Percentiles rank a stretch among this genome's conserved stretches.
Evolutionary conservation across 2,888 invertebrate species (phyloP).

Genomic region (Xylota sylvarum): DNA sequence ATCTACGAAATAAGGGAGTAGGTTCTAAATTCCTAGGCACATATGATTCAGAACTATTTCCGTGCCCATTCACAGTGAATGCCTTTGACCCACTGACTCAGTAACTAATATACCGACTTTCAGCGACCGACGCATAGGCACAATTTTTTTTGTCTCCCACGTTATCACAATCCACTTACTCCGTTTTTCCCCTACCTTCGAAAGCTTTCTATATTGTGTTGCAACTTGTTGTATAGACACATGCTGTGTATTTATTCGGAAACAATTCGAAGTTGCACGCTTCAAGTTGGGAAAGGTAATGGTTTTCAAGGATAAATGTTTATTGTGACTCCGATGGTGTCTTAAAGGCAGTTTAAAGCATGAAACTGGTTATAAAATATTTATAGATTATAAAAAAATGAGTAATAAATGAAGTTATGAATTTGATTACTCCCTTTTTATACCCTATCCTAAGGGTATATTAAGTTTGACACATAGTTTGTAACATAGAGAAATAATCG

Average conservation of each 20-base stretch:
- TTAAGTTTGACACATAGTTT: too few relatives aligned
- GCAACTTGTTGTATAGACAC: neutral
- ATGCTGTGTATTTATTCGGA: neutral
- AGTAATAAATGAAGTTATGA: constrained; percentile 35
- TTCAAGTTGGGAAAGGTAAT: constrained; percentile 19
- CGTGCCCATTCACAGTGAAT: constrained; percentile 9
- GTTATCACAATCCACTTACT: neutral
- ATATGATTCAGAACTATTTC: constrained; percentile 8
- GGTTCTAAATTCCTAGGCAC: neutral
- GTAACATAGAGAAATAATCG: too few relatives aligned
- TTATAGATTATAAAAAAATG: constrained; percentile 28
- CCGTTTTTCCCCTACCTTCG: constrained; percentile 18
- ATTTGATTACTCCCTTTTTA: neutral
- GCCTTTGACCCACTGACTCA: constrained; percentile 74
- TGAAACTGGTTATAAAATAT: constrained; percentile 34
- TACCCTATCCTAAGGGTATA: too few relatives aligned
- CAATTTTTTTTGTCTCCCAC: neutral
- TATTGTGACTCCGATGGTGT: constrained; percentile 30
- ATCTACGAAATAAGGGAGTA: neutral
- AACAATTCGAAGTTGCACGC: constrained; percentile 1
- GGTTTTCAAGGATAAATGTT: constrained; percentile 27
- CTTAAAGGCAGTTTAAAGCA: constrained; percentile 25
- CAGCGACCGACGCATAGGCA: constrained; percentile 26
- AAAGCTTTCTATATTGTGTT: constrained; percentile 34
- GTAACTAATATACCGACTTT: constrained; percentile 47